These are phyloP conservation scores for Dendrolimus houi DNA, from an alignment of 2,888 invertebrate genomes.

Conservation along the genomic window DNA sequence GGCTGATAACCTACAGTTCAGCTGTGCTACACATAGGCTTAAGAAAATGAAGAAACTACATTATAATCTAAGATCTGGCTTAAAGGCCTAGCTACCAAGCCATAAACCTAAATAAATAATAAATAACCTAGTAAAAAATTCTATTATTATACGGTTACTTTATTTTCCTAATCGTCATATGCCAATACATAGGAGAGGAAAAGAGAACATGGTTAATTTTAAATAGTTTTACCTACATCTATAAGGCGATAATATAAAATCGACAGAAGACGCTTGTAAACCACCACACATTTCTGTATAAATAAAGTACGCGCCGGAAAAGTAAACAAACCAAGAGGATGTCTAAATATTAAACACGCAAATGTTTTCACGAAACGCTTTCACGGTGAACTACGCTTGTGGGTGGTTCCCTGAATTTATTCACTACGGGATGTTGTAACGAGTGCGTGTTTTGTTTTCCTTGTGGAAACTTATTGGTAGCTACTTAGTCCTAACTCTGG, in stretches of 20 bases:
- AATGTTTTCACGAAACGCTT: conserved; percentile 3
- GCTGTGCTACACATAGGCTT: too few species aligned
- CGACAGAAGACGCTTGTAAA: background rate
- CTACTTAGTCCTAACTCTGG: too few species aligned
- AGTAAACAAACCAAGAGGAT: background rate
- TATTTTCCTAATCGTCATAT: too few species aligned
- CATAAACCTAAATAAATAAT: background rate
- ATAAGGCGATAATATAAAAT: background rate
- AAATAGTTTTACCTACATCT: too few species aligned
- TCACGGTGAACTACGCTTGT: background rate
- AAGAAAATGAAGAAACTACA: too few species aligned
- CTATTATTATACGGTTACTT: too few species aligned
- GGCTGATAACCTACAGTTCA: too few species aligned
- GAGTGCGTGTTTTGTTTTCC: background rate
- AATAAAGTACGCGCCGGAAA: background rate
- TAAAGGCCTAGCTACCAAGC: too few species aligned
- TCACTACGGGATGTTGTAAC: background rate
- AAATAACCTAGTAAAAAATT: too few species aligned
- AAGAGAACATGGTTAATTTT: too few species aligned
- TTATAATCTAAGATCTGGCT: too few species aligned
- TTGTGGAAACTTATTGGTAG: background rate
- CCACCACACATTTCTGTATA: background rate
- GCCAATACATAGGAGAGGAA: too few species aligned
- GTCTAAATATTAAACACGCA: conserved; percentile 4
- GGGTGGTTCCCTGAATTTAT: background rate